Evolutionary conservation across 2,113 vertebrate genomes (phyloP), one percentile per base, ranked within the genome.

Genomic region (Heterotis niloticus): DNA sequence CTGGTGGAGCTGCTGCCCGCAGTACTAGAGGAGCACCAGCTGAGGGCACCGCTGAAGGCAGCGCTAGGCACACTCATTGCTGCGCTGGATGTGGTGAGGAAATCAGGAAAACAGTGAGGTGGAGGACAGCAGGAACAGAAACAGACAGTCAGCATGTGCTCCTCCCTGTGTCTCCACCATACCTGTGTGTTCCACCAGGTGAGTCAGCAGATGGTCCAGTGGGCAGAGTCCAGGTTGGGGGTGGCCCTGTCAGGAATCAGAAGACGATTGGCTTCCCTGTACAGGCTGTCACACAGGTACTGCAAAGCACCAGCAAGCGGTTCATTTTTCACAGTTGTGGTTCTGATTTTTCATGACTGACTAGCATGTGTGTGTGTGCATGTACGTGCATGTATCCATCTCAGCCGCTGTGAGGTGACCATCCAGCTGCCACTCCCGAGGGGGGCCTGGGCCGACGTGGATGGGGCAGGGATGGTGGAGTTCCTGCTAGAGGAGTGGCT

Each of bases 401-500:
- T 3, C 81, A 96, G 96, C 59, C 89, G 91, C 73, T 87, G 88
- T 75, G 91, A 88, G 0, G 85, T 91, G 79, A 81, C 84, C 0
- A 74, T 91, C 76, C 89, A 64, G 0, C 64, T 95, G 84, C 92
- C 91, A 0, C 78, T 93, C n/a, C 86, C 90, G 5, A 80, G 87
- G 1, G 80, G 72, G 5, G 82, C 85, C 67, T 86, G 83, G 20
- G 17, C 80, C 14, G 81, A 86, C 68, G 70, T 88, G 60, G 79
- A 87, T 1, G 74, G 90, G 78, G 85, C 89, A 10, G 88, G 84
- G 12, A 67, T 94, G 73, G 86, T 91, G 14, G 88, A 90, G 83
- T 85, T 91, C 68, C 84, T 95, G 44, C 88, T 95, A 81, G 95
- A 93, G 82, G 93, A 95, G 79, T 93, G 92, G 87, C 79, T 95